Evolutionary conservation across 2,797 vertebrate genomes (phyloP).

Genomic region (Poeciliopsis turneri): DNA sequence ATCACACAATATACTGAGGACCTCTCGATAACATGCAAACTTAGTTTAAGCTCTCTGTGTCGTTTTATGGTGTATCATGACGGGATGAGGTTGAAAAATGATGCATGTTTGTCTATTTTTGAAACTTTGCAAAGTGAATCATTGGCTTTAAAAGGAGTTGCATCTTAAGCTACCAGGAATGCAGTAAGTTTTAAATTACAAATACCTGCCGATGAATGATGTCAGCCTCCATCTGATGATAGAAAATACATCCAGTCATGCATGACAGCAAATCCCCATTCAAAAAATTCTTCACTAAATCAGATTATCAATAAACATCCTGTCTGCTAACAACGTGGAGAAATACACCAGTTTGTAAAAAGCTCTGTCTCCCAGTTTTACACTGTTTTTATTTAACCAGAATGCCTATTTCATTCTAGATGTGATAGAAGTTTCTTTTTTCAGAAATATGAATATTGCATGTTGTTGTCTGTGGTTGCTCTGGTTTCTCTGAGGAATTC

Average conservation of each 20-base stretch:
- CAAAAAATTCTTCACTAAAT: not conserved
- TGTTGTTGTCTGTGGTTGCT: conserved; percentile 1
- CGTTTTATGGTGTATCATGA: not conserved
- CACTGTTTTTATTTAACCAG: no score
- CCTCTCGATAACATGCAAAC: not conserved
- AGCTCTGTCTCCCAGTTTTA: not conserved
- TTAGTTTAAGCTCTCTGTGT: not conserved
- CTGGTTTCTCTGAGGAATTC: conserved; percentile 11
- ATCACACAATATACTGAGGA: not conserved
- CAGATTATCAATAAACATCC: not conserved
- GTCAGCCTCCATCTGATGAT: conserved; percentile 12
- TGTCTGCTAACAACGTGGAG: not conserved
- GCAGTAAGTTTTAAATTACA: conserved; percentile 19
- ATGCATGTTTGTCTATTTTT: not conserved
- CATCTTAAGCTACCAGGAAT: not conserved
- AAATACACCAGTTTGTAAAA: not conserved
- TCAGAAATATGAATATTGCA: not conserved
- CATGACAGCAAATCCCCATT: conserved; percentile 2
- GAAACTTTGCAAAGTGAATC: not conserved
- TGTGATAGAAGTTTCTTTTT: not conserved
- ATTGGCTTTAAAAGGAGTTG: not conserved
- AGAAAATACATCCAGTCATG: conserved; percentile 17
- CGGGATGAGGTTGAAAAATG: not conserved
- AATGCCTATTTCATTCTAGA: not conserved
- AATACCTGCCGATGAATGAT: conserved; percentile 2